These are phyloP conservation scores for Yponomeuta evonymella DNA, from an alignment of 2,888 invertebrate species.

Conservation along the genomic window DNA sequence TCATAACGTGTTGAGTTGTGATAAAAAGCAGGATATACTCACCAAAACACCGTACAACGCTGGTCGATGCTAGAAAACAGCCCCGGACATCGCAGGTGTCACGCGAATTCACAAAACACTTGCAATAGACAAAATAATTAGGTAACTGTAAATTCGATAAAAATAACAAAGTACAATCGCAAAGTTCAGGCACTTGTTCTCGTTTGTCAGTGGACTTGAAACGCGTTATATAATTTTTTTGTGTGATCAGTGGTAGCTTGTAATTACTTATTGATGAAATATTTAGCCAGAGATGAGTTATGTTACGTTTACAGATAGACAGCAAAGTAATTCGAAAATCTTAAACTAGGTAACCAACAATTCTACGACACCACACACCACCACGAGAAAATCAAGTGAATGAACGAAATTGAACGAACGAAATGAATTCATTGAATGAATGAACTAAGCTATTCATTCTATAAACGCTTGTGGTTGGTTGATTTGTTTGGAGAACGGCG, in stretches of 20 bases:
- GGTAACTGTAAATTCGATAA: constrained; percentile 26
- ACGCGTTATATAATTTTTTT: not conserved
- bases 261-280: not conserved
- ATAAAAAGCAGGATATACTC: constrained; percentile 31
- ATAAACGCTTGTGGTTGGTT: not conserved
- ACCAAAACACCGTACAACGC: constrained; percentile 63
- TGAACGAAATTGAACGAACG: constrained; percentile 16
- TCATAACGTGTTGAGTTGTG: not conserved
- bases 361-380: constrained; percentile 13
- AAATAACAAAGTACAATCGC: constrained; percentile 40
- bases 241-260: not conserved
- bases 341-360: constrained; percentile 14
- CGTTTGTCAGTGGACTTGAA: constrained; percentile 22
- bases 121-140: constrained; percentile 38
- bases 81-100: constrained; percentile 56
- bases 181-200: constrained; percentile 55
- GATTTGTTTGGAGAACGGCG: too few relatives aligned
- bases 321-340: constrained; percentile 16
- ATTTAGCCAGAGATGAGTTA: not conserved
- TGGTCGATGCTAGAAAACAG: constrained; percentile 73
- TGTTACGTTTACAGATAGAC: constrained; percentile 9
- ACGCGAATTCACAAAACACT: constrained; percentile 41
- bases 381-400: constrained; percentile 15
- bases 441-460: not conserved
- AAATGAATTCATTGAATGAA: constrained; percentile 17